Base-by-base conservation (phyloP, 2,113 vertebrate species). In the Limnothrissa miodon region DNA sequence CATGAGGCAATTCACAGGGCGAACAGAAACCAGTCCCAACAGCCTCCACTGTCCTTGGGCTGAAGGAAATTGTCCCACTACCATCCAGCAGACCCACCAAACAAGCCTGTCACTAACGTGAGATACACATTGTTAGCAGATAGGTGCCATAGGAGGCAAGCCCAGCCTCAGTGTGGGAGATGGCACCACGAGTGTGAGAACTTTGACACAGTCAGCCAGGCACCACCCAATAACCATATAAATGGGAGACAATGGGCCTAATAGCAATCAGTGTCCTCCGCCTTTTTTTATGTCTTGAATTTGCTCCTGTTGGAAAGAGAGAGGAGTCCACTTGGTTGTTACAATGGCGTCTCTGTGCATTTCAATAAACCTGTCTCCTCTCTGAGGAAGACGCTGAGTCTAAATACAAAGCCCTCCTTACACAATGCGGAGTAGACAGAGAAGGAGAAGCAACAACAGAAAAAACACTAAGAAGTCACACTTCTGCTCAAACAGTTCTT, bases 101-200 rank as follows among this genome's bases (percentile, higher is more conserved):
- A 82, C 86, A 85, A 89, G 88, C 87, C 94, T 95, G 93, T 94
- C 95, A 96, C 95, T 94, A 93, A 95, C 91, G 95, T 95, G 92
- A 91, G 87, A 94, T 74, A 80, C 78, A 88, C 93, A 91, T 94
- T 94, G 95, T 96, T 97, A 93, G 94, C 96, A 96, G 95, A 94
- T 96, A 96, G 93, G 95, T 96, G 95, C 93, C 92, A 96, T 91
- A 92, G 87, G 90, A 91, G 85, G 86, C 87, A 84, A 78, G 53
- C 81, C 81, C 83, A 80, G 83, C 91, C 90, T 88, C 90, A 89
- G 88, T 87, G 80, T 87, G 92, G 82, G 90, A 87, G 88, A 81
- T 82, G 88, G 87, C 85, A 79, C 92, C 92, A 86, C 92, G 90
- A 92, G 90, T 92, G 93, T 94, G 93, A 93, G 94, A 94, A 95